A percentile compares a stretch with the other conserved stretches of the same genome.
Conservation (phyloP, 92 coral and sea anemone species). For the Actinostola sp. region DNA sequence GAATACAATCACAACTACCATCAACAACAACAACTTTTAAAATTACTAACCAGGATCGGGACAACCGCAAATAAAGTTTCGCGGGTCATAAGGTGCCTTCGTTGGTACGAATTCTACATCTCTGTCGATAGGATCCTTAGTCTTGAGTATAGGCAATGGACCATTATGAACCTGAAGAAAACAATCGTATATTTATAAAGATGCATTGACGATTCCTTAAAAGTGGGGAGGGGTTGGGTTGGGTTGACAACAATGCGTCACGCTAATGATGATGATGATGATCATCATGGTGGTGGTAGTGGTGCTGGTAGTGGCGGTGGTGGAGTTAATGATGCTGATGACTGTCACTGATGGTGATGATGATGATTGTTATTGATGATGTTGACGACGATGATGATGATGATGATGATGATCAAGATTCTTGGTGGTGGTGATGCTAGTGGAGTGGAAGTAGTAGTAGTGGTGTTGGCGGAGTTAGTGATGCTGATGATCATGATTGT, state of each 20-base stretch:
- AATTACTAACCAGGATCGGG: slow-evolving; percentile 68
- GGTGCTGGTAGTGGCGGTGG: background rate
- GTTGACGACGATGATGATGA: background rate
- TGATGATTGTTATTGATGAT: background rate
- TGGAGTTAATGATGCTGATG: background rate
- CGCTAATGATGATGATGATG: background rate
- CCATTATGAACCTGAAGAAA: slow-evolving; percentile 64
- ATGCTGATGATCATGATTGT: too few relatives aligned
- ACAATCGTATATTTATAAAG: background rate
- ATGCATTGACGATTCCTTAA: too few relatives aligned
- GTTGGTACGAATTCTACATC: slow-evolving; percentile 88
- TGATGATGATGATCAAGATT: background rate
- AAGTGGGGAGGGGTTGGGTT: too few relatives aligned
- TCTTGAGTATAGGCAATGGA: slow-evolving; percentile 76
- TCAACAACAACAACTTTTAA: background rate
- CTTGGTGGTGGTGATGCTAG: too few relatives aligned
- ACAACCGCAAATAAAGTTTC: slow-evolving; percentile 83
- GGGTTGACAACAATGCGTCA: background rate
- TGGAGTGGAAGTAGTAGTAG: background rate
- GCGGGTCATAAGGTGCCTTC: slow-evolving; percentile 83
- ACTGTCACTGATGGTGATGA: background rate
- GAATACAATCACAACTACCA: too few relatives aligned
- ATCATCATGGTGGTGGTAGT: background rate
- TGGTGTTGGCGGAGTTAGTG: background rate
- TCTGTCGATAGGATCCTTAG: slow-evolving; percentile 85